Conservation (phyloP, 2,888 invertebrate species). For the Xanthia icteritia region DNA sequence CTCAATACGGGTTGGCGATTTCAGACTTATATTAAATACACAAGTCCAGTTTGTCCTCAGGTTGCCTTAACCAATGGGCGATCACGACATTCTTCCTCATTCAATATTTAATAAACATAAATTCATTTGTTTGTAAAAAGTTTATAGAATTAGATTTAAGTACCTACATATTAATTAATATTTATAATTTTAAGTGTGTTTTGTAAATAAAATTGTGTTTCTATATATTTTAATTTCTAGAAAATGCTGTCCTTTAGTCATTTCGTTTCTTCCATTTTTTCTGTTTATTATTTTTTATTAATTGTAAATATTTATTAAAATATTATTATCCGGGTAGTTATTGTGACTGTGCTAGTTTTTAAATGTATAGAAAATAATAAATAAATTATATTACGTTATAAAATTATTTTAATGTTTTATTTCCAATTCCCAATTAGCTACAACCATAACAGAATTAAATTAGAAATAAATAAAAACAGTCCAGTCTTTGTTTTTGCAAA, state of each 20-base stretch:
- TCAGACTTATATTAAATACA: too few relatives aligned
- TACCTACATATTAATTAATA: conserved; percentile 37
- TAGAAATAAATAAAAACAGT: neutral
- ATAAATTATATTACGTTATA: conserved; percentile 70
- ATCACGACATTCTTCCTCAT: too few relatives aligned
- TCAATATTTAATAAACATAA: too few relatives aligned
- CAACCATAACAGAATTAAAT: neutral
- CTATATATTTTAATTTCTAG: conserved; percentile 31
- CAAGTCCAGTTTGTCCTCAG: too few relatives aligned
- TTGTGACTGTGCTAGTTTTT: conserved; percentile 69
- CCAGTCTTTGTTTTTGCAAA: too few relatives aligned
- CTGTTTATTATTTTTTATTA: conserved; percentile 28
- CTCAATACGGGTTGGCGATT: too few relatives aligned
- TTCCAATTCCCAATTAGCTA: neutral
- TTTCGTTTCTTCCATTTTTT: conserved; percentile 67
- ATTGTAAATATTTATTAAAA: conserved; percentile 66
- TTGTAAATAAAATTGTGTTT: conserved; percentile 55
- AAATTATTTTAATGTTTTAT: conserved; percentile 59
- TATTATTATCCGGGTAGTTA: conserved; percentile 63
- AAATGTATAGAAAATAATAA: conserved; percentile 57
- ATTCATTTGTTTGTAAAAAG: conserved; percentile 35
- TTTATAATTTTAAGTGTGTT: conserved; percentile 55
- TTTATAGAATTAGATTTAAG: conserved; percentile 32
- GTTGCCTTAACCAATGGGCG: too few relatives aligned
- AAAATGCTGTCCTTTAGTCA: conserved; percentile 64